Evolutionary conservation across 2,797 vertebrate genomes (phyloP).

Genomic region (Sylvia borin): DNA sequence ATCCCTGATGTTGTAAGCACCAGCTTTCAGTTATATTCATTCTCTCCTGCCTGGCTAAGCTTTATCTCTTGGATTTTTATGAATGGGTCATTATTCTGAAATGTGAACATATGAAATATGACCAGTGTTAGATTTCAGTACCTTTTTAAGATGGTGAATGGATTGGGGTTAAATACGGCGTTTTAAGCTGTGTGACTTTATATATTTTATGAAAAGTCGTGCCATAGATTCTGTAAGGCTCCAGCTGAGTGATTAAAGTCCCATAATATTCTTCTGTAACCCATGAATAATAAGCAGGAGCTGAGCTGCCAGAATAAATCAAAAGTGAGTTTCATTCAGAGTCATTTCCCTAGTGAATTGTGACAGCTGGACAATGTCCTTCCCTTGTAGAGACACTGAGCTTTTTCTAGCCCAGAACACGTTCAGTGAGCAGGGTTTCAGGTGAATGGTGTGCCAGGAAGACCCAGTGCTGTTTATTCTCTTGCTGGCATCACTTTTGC

Average conservation of each 20-base stretch:
- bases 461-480: conserved; percentile 39
- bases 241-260: neutral
- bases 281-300: conserved; percentile 43
- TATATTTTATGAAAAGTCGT: neutral
- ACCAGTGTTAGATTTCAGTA: neutral
- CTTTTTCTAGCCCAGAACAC: conserved; percentile 26
- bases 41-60: neutral
- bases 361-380: conserved; percentile 40
- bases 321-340: conserved; percentile 48
- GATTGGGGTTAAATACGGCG: neutral
- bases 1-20: neutral
- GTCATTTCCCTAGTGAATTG: conserved; percentile 41
- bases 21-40: neutral
- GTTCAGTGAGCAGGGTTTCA: conserved; percentile 47
- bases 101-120: neutral
- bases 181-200: neutral
- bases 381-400: conserved; percentile 28
- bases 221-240: neutral
- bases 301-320: conserved; percentile 52
- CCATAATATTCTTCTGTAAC: conserved; percentile 40
- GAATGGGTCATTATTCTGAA: conserved; percentile 3
- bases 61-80: neutral
- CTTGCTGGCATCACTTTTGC: conserved; percentile 41
- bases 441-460: conserved; percentile 43
- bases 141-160: neutral